These are phyloP conservation scores for Carettochelys insculpta DNA, from an alignment of 2,113 vertebrate species.

Conservation along the genomic window DNA sequence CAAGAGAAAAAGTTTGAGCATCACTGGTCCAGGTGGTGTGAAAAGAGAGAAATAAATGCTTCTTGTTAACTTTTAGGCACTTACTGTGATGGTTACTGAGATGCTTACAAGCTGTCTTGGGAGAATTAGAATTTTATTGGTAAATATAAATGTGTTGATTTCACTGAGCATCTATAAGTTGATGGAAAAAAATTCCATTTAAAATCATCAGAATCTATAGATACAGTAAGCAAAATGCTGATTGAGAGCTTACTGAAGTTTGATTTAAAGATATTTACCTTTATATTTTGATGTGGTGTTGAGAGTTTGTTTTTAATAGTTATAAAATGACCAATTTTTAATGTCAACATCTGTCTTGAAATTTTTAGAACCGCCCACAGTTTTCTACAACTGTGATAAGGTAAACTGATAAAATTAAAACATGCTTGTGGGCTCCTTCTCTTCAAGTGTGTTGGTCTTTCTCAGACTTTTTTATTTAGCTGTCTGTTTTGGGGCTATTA, in stretches of 20 bases:
- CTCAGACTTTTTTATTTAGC: neutral
- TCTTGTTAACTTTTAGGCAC: neutral
- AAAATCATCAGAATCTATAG: neutral
- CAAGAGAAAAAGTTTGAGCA: no score
- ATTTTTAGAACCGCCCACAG: neutral
- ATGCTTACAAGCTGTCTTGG: neutral
- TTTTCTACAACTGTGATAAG: neutral
- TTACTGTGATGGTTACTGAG: neutral
- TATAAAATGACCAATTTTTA: neutral
- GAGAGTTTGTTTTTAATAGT: neutral
- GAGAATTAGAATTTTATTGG: neutral
- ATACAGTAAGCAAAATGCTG: neutral
- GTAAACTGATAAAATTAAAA: neutral
- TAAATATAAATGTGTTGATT: neutral
- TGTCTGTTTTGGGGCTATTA: neutral
- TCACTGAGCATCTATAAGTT: neutral
- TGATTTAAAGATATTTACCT: neutral
- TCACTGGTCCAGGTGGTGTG: no score
- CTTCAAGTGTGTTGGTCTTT: neutral
- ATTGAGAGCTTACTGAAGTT: neutral
- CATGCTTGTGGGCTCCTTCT: neutral
- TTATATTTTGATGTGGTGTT: neutral
- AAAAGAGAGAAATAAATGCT: neutral
- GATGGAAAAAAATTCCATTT: neutral
- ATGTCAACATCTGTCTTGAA: neutral